These are phyloP conservation scores for Tetragonula carbonaria DNA, from an alignment of 2,888 invertebrate genomes.

Conservation along the genomic window DNA sequence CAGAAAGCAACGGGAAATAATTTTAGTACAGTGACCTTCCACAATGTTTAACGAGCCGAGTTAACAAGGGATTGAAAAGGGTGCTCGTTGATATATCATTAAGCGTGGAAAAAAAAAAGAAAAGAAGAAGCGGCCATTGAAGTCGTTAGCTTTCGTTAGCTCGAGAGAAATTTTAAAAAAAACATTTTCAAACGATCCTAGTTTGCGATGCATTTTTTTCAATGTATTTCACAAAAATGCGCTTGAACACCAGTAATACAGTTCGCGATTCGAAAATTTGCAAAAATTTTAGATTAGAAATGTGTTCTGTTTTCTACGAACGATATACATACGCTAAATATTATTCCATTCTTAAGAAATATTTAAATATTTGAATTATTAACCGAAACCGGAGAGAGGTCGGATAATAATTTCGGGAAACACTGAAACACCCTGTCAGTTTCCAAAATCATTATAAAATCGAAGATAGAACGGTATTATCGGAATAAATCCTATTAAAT, in stretches of 20 bases:
- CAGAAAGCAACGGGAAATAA: not conserved
- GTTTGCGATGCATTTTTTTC: not conserved
- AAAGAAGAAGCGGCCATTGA: not conserved
- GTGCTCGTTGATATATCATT: not conserved
- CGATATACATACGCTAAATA: not conserved
- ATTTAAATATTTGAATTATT: too few relatives aligned
- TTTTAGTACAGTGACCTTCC: conserved; percentile 4
- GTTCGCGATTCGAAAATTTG: not conserved
- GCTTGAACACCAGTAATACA: not conserved
- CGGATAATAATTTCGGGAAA: too few relatives aligned
- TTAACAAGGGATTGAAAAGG: not conserved
- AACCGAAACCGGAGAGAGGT: too few relatives aligned
- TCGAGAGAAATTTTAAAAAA: not conserved
- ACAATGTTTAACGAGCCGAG: not conserved
- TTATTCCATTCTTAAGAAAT: too few relatives aligned
- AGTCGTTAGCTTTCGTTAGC: not conserved
- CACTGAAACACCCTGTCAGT: not conserved
- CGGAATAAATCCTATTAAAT: conserved; percentile 8
- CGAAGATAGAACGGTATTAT: not conserved
- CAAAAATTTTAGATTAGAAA: not conserved
- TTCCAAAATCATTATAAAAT: not conserved
- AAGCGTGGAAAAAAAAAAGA: not conserved
- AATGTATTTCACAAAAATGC: not conserved
- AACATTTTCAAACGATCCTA: not conserved
- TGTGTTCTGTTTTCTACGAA: not conserved